A percentile compares a stretch with the other conserved stretches of the same genome.
phyloP scores from a whole-genome alignment of 2,888 invertebrate species.

The Homarus gammarus region DNA sequence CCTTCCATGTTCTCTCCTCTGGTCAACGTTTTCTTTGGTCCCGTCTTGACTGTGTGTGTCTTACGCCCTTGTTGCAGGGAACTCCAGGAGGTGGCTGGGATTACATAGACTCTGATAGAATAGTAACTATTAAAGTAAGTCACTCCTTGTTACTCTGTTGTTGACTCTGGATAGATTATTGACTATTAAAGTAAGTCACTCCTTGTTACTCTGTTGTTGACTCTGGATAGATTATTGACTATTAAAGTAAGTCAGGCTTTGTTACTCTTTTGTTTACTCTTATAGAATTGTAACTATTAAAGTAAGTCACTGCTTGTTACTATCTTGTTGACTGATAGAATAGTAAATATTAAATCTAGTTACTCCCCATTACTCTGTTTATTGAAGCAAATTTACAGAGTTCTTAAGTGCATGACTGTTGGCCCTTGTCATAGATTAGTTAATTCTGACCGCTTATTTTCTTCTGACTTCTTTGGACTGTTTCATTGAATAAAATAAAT shows the following conservation, averaged over 20 bases:
- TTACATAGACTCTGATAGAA: constrained; percentile 63
- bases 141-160: not conserved
- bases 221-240: constrained; percentile 67
- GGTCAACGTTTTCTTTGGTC: constrained; percentile 13
- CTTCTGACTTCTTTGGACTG: constrained; percentile 3
- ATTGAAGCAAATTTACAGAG: not conserved
- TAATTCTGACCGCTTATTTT: no score
- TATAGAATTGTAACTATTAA: constrained; percentile 69
- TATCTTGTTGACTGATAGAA: no score
- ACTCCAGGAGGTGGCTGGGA: constrained; percentile 59
- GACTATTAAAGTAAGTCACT: constrained; percentile 69
- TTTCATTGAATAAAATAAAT: not conserved
- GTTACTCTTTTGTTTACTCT: constrained; percentile 16
- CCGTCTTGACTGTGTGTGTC: constrained; percentile 22
- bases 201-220: constrained; percentile 7
- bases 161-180: constrained; percentile 67
- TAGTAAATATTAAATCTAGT: no score
- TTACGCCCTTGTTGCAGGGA: constrained; percentile 72
- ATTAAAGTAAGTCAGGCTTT: constrained; percentile 64
- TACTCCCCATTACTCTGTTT: not conserved
- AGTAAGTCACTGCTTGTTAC: constrained; percentile 54
- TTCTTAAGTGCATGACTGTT: no score
- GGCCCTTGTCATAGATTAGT: no score
- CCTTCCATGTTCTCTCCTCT: not conserved
- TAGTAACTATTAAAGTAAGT: constrained; percentile 71